Conservation (phyloP, 92 coral and sea anemone genomes). For the Isaurus tuberculatus region DNA sequence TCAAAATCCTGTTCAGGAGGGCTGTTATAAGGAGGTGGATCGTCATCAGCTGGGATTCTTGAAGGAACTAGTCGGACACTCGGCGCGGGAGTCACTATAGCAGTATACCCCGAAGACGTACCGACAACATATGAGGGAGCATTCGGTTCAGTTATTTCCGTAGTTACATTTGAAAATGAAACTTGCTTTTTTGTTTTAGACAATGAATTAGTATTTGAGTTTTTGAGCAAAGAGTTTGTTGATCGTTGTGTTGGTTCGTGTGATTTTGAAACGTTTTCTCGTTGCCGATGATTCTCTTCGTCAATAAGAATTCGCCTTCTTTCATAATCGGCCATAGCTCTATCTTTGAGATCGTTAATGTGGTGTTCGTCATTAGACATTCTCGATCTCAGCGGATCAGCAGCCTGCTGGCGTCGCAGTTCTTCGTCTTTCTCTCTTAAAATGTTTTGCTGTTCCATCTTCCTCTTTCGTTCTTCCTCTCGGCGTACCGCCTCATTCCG, state of each 20-base stretch:
- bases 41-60: slow-evolving; percentile 74
- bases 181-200: slow-evolving; percentile 87
- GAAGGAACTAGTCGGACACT: slow-evolving; percentile 91
- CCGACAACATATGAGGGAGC: slow-evolving; percentile 87
- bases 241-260: slow-evolving; percentile 38
- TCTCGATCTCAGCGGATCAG: slow-evolving; percentile 68
- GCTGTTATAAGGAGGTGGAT: slow-evolving; percentile 62
- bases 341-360: slow-evolving; percentile 79
- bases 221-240: slow-evolving; percentile 65
- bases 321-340: slow-evolving; percentile 87
- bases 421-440: slow-evolving; percentile 90
- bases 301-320: slow-evolving; percentile 81
- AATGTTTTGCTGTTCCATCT: slow-evolving; percentile 76
- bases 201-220: slow-evolving; percentile 47
- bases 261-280: slow-evolving; percentile 38
- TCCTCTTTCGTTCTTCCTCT: slow-evolving; percentile 66
- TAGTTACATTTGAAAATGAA: slow-evolving; percentile 89
- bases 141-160: slow-evolving; percentile 91
- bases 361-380: slow-evolving; percentile 66
- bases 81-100: slow-evolving; percentile 83
- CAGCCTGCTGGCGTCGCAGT: slow-evolving; percentile 80
- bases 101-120: slow-evolving; percentile 77
- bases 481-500: slow-evolving; percentile 66
- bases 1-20: slow-evolving; percentile 75
- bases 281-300: slow-evolving; percentile 78